Evolutionary conservation across 2,113 vertebrate species (phyloP), one percentile per base, ranked within the genome.

Genomic region (Dasyornis broadbenti): DNA sequence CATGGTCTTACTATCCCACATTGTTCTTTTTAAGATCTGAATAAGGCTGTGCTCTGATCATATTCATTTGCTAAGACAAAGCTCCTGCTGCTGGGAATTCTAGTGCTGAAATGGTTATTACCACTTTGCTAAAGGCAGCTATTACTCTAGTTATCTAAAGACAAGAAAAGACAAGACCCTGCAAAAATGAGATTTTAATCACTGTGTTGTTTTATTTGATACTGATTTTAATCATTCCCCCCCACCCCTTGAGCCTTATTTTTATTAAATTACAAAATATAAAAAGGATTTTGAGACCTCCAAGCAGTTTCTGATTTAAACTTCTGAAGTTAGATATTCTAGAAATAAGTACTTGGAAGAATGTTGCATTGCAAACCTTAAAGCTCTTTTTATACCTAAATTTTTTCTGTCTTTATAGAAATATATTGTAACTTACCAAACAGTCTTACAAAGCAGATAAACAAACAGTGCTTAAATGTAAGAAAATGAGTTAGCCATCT

Each of bases 201-300:
- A 95, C 53, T 77, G 26, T 69, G 54, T 94, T 70, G 33, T 94
- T 94, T 91, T 94, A 93, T 94, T 89, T 94, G 66, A 93, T 94
- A 93, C 78, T 1, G 8, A 89, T 95, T 97, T 95, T 92, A 96
- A 94, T 96, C 11, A 96, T 81, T 42, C 7, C 2, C 0, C 7
- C n/a, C 45, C 0, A 1, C 17, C 39, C 75, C 50, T 6, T 7
- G 24, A 95, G 73, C 50, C 45, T 92, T 56, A 2, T 89, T 96
- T 96, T 96, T 96, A 95, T 95, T 93, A 95, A 82, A 92, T 92
- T 96, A 94, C 20, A 88, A 95, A 94, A 96, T 70, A 90, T 37
- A 65, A 92, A 96, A 94, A 86, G 22, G n/a, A 73, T 73, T 77
- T 15, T 77, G 16, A 82, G 40, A 44, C 21, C 28, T 94, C 42